These are phyloP conservation scores for Tadarida brasiliensis DNA, from an alignment of 2,797 vertebrate species.

Conservation along the genomic window DNA sequence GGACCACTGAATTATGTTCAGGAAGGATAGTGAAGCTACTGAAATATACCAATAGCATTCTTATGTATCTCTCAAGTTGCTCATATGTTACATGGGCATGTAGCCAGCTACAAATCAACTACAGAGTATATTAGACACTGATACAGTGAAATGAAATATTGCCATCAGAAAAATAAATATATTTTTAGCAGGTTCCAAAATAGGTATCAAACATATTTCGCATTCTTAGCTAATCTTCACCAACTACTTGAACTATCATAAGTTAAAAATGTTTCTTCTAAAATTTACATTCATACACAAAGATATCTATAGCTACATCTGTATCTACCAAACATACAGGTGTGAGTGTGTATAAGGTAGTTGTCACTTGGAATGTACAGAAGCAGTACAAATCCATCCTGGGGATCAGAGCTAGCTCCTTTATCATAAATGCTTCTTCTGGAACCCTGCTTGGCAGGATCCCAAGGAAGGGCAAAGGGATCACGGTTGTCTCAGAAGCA, in stretches of 20 bases:
- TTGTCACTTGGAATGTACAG: background rate
- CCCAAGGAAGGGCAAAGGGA: background rate
- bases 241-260: background rate
- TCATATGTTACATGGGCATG: rapidly evolving
- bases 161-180: background rate
- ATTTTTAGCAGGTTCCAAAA: conserved; percentile 71
- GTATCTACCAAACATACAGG: too few relatives aligned
- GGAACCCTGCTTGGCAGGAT: conserved; percentile 19
- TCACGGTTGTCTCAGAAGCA: background rate
- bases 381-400: background rate
- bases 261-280: background rate
- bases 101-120: background rate
- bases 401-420: background rate
- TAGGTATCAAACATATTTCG: conserved; percentile 25
- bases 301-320: too few relatives aligned
- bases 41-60: background rate
- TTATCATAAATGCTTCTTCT: background rate
- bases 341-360: background rate
- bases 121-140: rapidly evolving
- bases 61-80: background rate
- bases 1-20: rapidly evolving
- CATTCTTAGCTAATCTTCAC: conserved; percentile 33
- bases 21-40: background rate
- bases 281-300: background rate
- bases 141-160: background rate